Base-by-base conservation (phyloP, 2,888 invertebrate species). In the Perizoma flavofasciatum region DNA sequence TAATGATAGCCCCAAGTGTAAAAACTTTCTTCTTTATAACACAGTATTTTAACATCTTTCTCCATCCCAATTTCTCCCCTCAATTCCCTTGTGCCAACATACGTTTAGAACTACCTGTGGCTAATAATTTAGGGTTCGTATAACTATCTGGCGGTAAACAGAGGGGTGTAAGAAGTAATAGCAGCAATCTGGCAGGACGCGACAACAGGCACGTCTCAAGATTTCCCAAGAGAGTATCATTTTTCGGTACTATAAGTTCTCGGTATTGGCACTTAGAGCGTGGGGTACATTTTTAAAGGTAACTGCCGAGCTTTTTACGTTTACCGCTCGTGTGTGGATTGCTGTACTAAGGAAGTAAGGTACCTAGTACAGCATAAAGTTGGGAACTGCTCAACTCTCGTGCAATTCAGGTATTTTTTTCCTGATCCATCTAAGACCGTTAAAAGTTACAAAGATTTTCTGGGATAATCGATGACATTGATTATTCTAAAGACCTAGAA, bases 121-220 rank as follows among this genome's bases (percentile, higher is more conserved):
- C 85, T 83, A 85, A 85, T 89, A 85, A 89, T 86, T 87, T 83
- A 82, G 78, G 78, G 77, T 77, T 77, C 79, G 78, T 79, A 86
- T 85, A 86, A 88, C 87, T 88, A 89, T 88, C 79, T 82, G 71
- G 74, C 69, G 75, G 86, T 82, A 87, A 88, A 88, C 89, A 85
- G 80, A 80, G 81, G 76, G 88, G 86, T 75, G 85, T 83, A 80
- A 77, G 81, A 76, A 86, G 83, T 89, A 88, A 89, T 89, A 85
- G 88, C 82, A 81, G 83, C 89, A 89, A 91, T 90, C 88, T 88
- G 84, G 75, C 74, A 74, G 75, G 78, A 81, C 81, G 77, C 79
- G 79, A 74, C 76, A 75, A 73, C 78, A 72, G 37, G 74, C 75
- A 75, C 78, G 85, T 82, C 85, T 82, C 75, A 75, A 82, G 85